Evolutionary conservation across 2,113 vertebrate genomes (phyloP), one percentile per base, ranked within the genome.

Genomic region (Atlantisia rogersi): DNA sequence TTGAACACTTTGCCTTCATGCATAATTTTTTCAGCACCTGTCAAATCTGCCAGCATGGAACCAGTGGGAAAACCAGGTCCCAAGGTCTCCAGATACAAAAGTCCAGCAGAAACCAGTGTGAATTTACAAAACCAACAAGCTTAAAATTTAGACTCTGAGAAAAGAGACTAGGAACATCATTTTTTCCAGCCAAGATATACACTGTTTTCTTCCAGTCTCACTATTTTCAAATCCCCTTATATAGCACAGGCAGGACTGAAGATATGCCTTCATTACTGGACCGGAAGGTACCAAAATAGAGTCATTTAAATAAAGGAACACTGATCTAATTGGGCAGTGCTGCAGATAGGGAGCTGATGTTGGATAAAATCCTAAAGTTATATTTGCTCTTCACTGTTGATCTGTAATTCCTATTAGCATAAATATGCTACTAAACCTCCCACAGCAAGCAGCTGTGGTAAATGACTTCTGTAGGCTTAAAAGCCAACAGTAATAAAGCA

Each of bases 161-260:
- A 90, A 79, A 84, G 53, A 93, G 62, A 78, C 12, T 31, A 78
- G 39, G 60, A 90, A 96, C 19, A 81, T 73, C 21, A 35, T 2
- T 15, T 86, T 94, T 73, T 65, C 73, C 88, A 92, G 94, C 90
- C 95, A 96, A 94, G 83, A 94, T 79, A 95, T 2, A 92, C 63
- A 80, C 7, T 40, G 21, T 55, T 94, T 94, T 90, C 85, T 91
- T 95, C 82, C 74, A 93, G 48, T 65, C 37, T 22, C 68, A 39
- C 76, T 75, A 77, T 78, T 92, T 95, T 96, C 60, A 86, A 92
- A 92, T 60, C n/a, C 35, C 39, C 48, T 94, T 71, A 88, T 5
- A 56, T 13, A 81, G 65, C 52, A 94, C 6, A 44, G 53, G 53
- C 90, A 90, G 68, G 39, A 79, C 0, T 77, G 80, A 90, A 94